These are phyloP conservation scores for Trisateles emortualis DNA, from an alignment of 2,888 invertebrate species.

Conservation along the genomic window DNA sequence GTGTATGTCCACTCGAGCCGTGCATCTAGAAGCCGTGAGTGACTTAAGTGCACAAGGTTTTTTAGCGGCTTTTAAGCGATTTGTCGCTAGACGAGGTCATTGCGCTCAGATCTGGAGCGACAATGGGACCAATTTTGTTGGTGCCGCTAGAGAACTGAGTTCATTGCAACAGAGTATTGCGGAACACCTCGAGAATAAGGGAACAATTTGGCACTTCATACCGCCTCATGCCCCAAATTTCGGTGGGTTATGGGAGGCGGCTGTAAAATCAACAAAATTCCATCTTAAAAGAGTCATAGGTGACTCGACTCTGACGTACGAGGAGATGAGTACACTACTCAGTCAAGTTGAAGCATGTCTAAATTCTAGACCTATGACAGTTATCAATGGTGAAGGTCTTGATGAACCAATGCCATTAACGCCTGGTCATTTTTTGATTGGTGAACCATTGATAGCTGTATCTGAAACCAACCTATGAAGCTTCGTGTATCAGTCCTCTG, in stretches of 20 bases:
- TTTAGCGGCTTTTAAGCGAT: slow-evolving; percentile 7
- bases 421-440: slow-evolving; percentile 8
- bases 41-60: neutral
- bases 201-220: slow-evolving; percentile 7
- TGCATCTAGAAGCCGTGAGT: slow-evolving; percentile 5
- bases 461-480: slow-evolving; percentile 5
- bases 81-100: slow-evolving; percentile 7
- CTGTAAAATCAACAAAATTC: slow-evolving; percentile 12
- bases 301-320: slow-evolving; percentile 5
- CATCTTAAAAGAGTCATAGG: slow-evolving; percentile 10
- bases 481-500: neutral
- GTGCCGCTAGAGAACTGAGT: no score
- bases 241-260: slow-evolving; percentile 21
- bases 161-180: neutral
- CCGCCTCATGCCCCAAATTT: slow-evolving; percentile 20
- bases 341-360: slow-evolving; percentile 14
- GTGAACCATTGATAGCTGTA: neutral
- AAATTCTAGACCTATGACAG: slow-evolving; percentile 15
- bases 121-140: slow-evolving; percentile 3
- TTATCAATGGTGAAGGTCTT: neutral
- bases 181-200: no score
- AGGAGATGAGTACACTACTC: slow-evolving; percentile 7
- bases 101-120: neutral
- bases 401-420: slow-evolving; percentile 4
- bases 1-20: neutral